Base-by-base conservation (phyloP, 1,140 invertebrate genomes). In the Drosophila yakuba region DNA sequence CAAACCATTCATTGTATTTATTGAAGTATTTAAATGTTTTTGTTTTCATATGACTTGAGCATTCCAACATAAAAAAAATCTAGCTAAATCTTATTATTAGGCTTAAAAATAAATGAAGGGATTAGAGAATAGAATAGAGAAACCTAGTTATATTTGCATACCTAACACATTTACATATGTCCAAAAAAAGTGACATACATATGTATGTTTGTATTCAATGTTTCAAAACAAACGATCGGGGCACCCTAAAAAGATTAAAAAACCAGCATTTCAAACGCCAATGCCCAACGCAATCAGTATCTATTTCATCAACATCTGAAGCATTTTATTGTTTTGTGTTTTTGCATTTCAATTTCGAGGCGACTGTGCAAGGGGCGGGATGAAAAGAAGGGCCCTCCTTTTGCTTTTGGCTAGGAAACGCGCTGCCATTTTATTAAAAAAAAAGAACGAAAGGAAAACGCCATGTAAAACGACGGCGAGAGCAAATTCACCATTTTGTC, bases 381-480 rank as follows among this genome's bases (percentile, higher is more conserved):
- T 32, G 17, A 25, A 3, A 5, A 11, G 17, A 23, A 47, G 44
- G 48, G 48, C 50, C 43, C 39, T 50, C 43, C 54, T 38, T 51
- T 55, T 28, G 23, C 25, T 43, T 52, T 50, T 51, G 50, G 76
- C 28, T 38, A 60, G 59, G 60, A 63, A 77, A 77, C 62, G 52
- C 68, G 84, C 84, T 88, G 84, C 84, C 84, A 88, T 88, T 88
- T 88, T 89, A 89, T 89, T 88, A 89, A 80, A 84, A 80, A 44
- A 17, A 25, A 4, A 25, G 15, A 20, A 45, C 8, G 43, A 45
- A 15, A 15, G n/a, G 84, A 80, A 74, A 80, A 80, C 76, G 84
- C 84, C 80, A 89, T 88, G 84, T 88, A 89, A 89, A 79, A 56
- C 59, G 72, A 51, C 56, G 56, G 58, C 47, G 41, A 61, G 36